These are phyloP conservation scores for Nomia melanderi DNA, from an alignment of 1,140 invertebrate genomes.

Conservation along the genomic window DNA sequence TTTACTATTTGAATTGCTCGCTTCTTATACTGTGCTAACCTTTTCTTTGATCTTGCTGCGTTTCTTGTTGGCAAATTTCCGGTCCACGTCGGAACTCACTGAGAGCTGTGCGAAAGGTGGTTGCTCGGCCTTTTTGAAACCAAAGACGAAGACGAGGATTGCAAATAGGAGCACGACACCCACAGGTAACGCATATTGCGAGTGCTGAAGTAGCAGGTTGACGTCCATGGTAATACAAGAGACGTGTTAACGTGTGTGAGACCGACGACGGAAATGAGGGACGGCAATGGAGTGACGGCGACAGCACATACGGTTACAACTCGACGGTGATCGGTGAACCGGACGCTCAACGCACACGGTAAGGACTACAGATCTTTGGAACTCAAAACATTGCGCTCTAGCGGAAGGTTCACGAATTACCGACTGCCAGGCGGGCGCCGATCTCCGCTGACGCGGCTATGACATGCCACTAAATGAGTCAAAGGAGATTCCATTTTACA, in stretches of 20 bases:
- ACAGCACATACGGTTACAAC: conserved; percentile 33
- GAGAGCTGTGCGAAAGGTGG: conserved; percentile 87
- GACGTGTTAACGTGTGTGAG: conserved; percentile 22
- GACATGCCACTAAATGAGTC: conserved; percentile 62
- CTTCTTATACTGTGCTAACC: conserved; percentile 78
- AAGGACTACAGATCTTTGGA: conserved; percentile 25
- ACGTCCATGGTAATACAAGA: conserved; percentile 68
- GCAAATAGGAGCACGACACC: conserved; percentile 85
- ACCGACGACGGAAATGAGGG: conserved; percentile 47
- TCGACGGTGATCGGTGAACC: conserved; percentile 43
- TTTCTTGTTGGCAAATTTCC: conserved; percentile 85
- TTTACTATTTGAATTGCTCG: background rate
- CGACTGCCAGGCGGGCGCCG: conserved; percentile 66
- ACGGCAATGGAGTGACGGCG: conserved; percentile 44
- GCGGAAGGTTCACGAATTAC: conserved; percentile 44
- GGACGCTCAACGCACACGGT: conserved; percentile 44
- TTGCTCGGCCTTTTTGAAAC: conserved; percentile 87
- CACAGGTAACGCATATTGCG: conserved; percentile 84
- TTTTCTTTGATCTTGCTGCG: conserved; percentile 86
- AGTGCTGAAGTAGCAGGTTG: conserved; percentile 75
- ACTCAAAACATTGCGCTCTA: conserved; percentile 58
- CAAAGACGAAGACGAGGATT: conserved; percentile 86
- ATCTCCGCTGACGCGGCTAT: conserved; percentile 72
- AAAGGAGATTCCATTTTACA: conserved; percentile 10
- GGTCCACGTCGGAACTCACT: conserved; percentile 82